Evolutionary conservation across 1,140 invertebrate species (phyloP), one percentile per base, ranked within the genome.

Genomic region (Leptopilina clavipes): DNA sequence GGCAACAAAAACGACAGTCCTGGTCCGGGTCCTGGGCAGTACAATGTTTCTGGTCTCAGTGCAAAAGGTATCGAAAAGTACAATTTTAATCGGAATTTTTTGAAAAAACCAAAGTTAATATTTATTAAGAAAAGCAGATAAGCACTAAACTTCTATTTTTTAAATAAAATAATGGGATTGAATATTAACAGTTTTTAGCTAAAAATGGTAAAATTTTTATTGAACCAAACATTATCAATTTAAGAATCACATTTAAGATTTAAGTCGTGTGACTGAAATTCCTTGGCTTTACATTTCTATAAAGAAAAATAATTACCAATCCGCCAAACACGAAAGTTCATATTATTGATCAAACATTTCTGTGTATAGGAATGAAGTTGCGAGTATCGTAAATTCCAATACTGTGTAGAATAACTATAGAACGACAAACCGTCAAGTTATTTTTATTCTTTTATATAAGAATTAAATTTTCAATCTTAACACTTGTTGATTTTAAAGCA

Each of bases 1-100:
- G 85, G 88, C 14, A 84, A 86, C 14, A 92, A 92, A 79, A 89
- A 86, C 37, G 91, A 92, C 44, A 92, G 90, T 59, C 92, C 86
- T 18, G 96, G 96, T n/a, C 96, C 96, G 1, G 96, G 96, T 19
- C 96, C 96, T 9, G 96, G 95, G 5, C 94, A 95, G 78, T 97
- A 97, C 87, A 96, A 97, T 87, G 94, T 97, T 14, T 94, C 95
- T 71, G 95, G 96, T 19, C 91, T 97, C 80, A 94, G 94, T 74
- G 92, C 94, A 56, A 96, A 96, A 94, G 96, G 96, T 92, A 92
- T 19, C 19, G 0, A 18, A 19, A 9, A 1, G 9, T 0, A 19
- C 10, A 8, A 22, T 22, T 59, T 31, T 59, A 25, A 25, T 25
- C 19, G 11, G 0, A 59, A 25, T 19, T 19, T n/a, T 1, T 0